Evolutionary conservation across 2,888 invertebrate species (phyloP), one percentile per base, ranked within the genome.

Genomic region (Drosophila vallismaia): DNA sequence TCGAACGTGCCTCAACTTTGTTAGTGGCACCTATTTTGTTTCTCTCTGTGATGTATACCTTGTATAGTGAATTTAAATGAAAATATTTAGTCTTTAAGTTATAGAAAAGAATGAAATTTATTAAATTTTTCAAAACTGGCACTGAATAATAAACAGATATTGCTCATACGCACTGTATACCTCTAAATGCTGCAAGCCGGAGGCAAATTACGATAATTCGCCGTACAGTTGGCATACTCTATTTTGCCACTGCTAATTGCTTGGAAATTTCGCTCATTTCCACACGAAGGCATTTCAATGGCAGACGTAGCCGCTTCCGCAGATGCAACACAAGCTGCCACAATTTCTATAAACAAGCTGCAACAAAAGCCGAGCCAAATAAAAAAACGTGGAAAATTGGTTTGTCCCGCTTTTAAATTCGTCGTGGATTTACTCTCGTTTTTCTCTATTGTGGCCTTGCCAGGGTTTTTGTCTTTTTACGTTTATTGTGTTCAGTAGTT

Each of bases 211-310:
- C 29, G 36, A 45, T 40, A 26, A 64, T 52, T 64, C 51, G 57
- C 60, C 55, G 74, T 67, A 57, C 72, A 62, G 66, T 70, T 57
- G 69, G 64, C 58, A 50, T 63, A 58, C 67, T 59, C 36, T 71
- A 36, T 66, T 69, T 53, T 80, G 53, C 62, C 63, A 49, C 64
- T 72, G 79, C 83, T 87, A 83, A 83, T 83, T 87, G 77, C 79
- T 79, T 72, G 88, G 75, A 79, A 87, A 87, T 85, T 87, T 70
- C 77, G 71, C 77, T 83, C 79, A 77, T 82, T 81, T 87, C 79
- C 79, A 75, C 79, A 75, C 66, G 73, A 76, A 50, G 64, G 67
- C 70, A 69, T 79, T 83, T 79, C 80, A 83, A 79, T 79, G 80
- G 75, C 77, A 83, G 63, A 68, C 68, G 67, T 75, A 79, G 77